Percentiles rank a stretch among this genome's conserved stretches.
These are phyloP conservation scores for Galagoides demidoff DNA, from an alignment of 2,797 vertebrate genomes.

Conservation along the genomic window DNA sequence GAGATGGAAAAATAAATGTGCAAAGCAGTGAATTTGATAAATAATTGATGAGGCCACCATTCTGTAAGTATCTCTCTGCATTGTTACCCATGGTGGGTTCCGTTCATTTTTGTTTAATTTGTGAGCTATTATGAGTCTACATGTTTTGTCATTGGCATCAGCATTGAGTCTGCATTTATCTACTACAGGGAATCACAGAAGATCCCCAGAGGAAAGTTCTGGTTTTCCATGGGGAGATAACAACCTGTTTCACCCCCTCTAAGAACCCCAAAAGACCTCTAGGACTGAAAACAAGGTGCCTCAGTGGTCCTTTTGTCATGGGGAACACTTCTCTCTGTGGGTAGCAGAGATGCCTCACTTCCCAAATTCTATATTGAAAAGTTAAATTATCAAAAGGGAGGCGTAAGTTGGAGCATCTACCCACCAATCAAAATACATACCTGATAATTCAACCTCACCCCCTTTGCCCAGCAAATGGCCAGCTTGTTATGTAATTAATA, in stretches of 20 bases:
- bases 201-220: slow-evolving; percentile 79
- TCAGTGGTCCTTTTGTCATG: slow-evolving; percentile 89
- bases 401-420: background rate
- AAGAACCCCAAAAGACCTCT: slow-evolving; percentile 87
- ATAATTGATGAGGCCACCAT: background rate
- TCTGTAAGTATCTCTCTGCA: background rate
- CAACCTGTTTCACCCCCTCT: slow-evolving; percentile 89
- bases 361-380: background rate
- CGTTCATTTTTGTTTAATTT: background rate
- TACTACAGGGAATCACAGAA: slow-evolving; percentile 85
- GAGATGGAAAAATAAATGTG: slow-evolving; percentile 45
- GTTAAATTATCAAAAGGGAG: background rate
- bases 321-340: slow-evolving; percentile 90
- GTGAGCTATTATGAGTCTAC: background rate
- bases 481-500: background rate
- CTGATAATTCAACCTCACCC: background rate
- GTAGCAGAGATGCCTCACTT: background rate
- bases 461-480: background rate
- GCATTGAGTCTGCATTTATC: slow-evolving; percentile 35
- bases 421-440: background rate
- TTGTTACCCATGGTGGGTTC: background rate
- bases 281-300: slow-evolving; percentile 87
- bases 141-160: background rate
- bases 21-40: slow-evolving; percentile 29
- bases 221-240: slow-evolving; percentile 88